phyloP scores from a whole-genome alignment of 2,888 invertebrate species.

The Syrista parreyssii region DNA sequence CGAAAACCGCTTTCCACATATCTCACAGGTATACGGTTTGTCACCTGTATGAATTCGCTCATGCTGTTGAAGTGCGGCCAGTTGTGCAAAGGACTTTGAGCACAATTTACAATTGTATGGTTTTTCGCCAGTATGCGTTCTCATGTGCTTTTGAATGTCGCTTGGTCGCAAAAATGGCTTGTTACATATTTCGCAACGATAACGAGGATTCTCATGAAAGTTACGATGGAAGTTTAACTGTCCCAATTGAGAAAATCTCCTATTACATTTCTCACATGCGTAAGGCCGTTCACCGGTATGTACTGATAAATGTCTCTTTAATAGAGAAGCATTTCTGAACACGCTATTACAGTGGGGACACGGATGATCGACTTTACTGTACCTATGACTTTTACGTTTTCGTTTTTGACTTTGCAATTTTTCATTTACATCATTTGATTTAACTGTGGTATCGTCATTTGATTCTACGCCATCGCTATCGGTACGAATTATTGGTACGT shows the following conservation, averaged over 20 bases:
- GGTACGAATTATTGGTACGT: no score
- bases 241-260: constrained; percentile 36
- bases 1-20: constrained; percentile 37
- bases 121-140: constrained; percentile 40
- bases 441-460: background rate
- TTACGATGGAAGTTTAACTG: constrained; percentile 41
- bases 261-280: constrained; percentile 32
- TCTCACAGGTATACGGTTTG: constrained; percentile 38
- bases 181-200: constrained; percentile 36
- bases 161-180: constrained; percentile 42
- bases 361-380: constrained; percentile 17
- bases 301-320: constrained; percentile 30
- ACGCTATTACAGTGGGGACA: constrained; percentile 30
- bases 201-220: constrained; percentile 38
- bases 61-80: constrained; percentile 36
- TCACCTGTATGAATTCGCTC: constrained; percentile 38
- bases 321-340: constrained; percentile 29
- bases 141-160: constrained; percentile 41
- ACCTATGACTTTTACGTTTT: constrained; percentile 8
- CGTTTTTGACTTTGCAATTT: background rate
- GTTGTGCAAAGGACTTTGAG: constrained; percentile 36
- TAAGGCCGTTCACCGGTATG: constrained; percentile 37
- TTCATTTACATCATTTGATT: background rate
- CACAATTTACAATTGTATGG: constrained; percentile 34
- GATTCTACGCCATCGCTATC: background rate